Conservation (phyloP, 2,888 invertebrate species). For the Rotaria sp. region DNA sequence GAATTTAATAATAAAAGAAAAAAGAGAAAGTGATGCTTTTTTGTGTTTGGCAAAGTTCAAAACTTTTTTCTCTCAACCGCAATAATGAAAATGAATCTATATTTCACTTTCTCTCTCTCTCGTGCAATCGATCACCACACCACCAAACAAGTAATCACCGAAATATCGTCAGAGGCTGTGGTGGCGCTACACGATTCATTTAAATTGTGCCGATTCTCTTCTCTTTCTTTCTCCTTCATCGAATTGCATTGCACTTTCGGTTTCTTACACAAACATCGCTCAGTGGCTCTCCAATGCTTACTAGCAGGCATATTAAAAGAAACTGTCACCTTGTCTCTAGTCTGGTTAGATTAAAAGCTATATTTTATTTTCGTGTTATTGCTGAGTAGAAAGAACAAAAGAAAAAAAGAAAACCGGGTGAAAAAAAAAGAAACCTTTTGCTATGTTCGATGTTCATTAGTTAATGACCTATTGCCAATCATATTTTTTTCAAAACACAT, state of each 20-base stretch:
- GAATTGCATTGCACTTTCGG: not conserved
- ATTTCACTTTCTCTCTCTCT: not conserved
- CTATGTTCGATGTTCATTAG: not conserved
- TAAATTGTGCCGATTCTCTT: conserved; percentile 4
- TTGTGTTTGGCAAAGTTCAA: conserved; percentile 5
- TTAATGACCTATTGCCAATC: not conserved
- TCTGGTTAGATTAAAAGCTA: not conserved
- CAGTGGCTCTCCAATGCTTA: not conserved
- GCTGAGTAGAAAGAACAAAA: not conserved
- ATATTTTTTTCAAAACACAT: not conserved
- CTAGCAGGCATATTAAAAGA: not conserved
- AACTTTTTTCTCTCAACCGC: conserved; percentile 3
- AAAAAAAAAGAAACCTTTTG: not conserved
- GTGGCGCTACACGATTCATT: conserved; percentile 5
- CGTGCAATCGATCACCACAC: not conserved
- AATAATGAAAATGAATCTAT: conserved; percentile 10
- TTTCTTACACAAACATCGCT: conserved; percentile 5
- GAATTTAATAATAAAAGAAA: not conserved
- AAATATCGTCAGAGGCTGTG: not conserved
- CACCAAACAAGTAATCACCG: not conserved
- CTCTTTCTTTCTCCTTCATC: conserved; percentile 7
- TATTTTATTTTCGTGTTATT: not conserved
- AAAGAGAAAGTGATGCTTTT: not conserved
- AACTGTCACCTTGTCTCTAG: not conserved
- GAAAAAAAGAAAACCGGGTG: not conserved